Evolutionary conservation across 2,797 vertebrate species (phyloP), one percentile per base, ranked within the genome.

Genomic region (Dromococcyx pavoninus): DNA sequence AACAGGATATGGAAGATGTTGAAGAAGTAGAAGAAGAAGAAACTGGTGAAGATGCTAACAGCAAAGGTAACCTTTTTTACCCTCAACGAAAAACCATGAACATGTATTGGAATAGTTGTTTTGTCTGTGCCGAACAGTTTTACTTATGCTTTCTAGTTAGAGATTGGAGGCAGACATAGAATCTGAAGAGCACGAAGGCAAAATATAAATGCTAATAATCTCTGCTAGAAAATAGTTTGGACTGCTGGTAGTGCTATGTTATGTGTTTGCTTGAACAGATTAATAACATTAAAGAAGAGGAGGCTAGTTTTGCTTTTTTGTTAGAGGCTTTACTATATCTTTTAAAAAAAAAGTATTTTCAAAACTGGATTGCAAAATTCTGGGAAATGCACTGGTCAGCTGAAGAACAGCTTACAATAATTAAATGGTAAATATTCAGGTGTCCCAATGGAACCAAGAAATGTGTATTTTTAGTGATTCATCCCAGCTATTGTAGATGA

Each of bases 21-120:
- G 99, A 99, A 97, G 99, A 99, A 84, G 98, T 99, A 93, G 99
- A 99, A 94, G 99, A 99, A 86, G 99, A 99, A 97, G 99, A 99
- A 98, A 98, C 98, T 51, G 98, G 98, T 94, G 99, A 99, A 97
- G 99, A 99, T 95, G 98, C 98, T 88, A 99, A 99, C 97, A 99
- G 98, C 97, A 99, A 99, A 99, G 99, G 99, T 99, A 96, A 73
- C 21, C 23, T 30, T 13, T 51, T 23, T 25, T 3, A 3, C 2
- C 6, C 21, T 5, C 33, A 21, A 37, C 6, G 60, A 39, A 67
- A 56, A 39, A 37, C 18, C 0, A 7, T 54, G 22, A 79, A 16
- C 4, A 4, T 18, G 4, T 76, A 37, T 70, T 12, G 56, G 51
- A 79, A 56, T 60, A 48, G 39, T 56, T 61, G 5, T 78, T 80